phyloP scores from a whole-genome alignment of 2,888 invertebrate species.

The Acrocera orbiculus region DNA sequence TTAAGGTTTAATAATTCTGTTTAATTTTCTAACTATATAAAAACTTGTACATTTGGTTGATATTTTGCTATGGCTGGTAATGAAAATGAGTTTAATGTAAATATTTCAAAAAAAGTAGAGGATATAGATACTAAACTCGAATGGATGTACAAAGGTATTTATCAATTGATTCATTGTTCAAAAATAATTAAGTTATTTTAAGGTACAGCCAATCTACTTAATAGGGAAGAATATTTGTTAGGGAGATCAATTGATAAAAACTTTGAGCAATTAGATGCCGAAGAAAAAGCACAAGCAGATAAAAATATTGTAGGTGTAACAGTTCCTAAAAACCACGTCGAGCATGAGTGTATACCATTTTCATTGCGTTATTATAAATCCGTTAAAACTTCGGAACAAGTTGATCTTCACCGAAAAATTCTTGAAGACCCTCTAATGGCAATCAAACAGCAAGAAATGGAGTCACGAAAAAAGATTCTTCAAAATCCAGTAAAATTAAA shows the following conservation, averaged over 20 bases:
- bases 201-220: constrained; percentile 28
- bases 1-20: no score
- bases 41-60: no score
- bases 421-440: constrained; percentile 85
- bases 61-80: no score
- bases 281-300: constrained; percentile 33
- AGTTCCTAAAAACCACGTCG: constrained; percentile 45
- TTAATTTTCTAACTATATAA: no score
- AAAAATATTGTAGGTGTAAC: constrained; percentile 23
- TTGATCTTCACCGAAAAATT: constrained; percentile 74
- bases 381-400: constrained; percentile 43
- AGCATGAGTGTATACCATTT: constrained; percentile 62
- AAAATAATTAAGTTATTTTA: not conserved
- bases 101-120: no score
- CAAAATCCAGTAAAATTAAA: constrained; percentile 87
- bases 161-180: not conserved
- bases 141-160: constrained; percentile 69
- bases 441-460: constrained; percentile 79
- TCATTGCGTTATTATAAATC: constrained; percentile 39
- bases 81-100: no score
- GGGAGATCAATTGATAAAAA: constrained; percentile 60
- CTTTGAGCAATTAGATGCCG: constrained; percentile 45
- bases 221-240: constrained; percentile 75
- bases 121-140: constrained; percentile 50
- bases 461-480: constrained; percentile 63